Evolutionary conservation across 2,888 invertebrate species (phyloP).

Genomic region (Macrophya annulata): DNA sequence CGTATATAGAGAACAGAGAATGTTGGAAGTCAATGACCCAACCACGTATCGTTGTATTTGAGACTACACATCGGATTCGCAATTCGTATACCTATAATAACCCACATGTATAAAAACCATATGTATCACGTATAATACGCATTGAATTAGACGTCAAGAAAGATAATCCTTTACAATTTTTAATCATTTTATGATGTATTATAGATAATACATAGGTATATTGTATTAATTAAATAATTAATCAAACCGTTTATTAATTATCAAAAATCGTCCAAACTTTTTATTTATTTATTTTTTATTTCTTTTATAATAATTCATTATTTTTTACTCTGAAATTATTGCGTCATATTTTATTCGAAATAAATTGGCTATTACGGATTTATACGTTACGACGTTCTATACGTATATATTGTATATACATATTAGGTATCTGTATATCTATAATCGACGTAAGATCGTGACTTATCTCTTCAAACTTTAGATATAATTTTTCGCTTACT

Average conservation of each 20-base stretch:
- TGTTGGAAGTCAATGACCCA: constrained; percentile 36
- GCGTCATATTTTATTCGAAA: background rate
- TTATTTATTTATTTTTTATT: background rate
- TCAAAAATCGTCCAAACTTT: background rate
- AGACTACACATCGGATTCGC: background rate
- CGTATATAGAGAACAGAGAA: constrained; percentile 13
- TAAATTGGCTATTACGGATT: background rate
- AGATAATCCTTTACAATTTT: background rate
- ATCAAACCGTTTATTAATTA: background rate
- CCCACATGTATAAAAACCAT: background rate
- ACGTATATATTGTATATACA: background rate
- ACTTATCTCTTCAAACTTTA: too few species aligned
- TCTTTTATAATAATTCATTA: background rate
- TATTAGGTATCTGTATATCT: too few species aligned
- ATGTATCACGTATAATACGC: background rate
- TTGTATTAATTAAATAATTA: background rate
- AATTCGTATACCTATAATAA: background rate
- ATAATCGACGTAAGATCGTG: too few species aligned
- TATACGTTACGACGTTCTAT: background rate
- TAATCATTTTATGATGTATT: background rate
- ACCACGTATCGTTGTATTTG: background rate
- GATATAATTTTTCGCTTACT: too few species aligned
- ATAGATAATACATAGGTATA: background rate
- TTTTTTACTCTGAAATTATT: background rate
- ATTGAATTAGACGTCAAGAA: background rate